These are phyloP conservation scores for Andrena haemorrhoa DNA, from an alignment of 2,888 invertebrate species.

Conservation along the genomic window DNA sequence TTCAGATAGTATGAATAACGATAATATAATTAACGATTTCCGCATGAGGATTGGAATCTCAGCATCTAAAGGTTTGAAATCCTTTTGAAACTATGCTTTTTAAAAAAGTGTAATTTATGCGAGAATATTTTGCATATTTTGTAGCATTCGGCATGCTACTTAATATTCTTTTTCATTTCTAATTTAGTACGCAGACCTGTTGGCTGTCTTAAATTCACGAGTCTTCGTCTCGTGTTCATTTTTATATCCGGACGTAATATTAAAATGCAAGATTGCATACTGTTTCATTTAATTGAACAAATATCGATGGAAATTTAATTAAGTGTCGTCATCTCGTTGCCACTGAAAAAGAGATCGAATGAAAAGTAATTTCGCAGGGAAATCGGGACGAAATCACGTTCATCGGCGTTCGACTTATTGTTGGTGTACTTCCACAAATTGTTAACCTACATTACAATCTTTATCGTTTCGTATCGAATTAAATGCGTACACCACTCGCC, in stretches of 20 bases:
- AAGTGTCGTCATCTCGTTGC: background rate
- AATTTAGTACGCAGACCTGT: background rate
- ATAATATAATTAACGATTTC: background rate
- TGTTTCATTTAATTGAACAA: background rate
- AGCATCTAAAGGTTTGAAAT: background rate
- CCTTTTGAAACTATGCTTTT: background rate
- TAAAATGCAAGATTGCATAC: background rate
- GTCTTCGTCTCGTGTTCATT: background rate
- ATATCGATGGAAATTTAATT: background rate
- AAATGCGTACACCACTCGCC: conserved; percentile 9
- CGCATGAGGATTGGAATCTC: background rate
- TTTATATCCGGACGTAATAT: background rate
- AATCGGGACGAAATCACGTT: background rate
- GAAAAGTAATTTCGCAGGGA: background rate
- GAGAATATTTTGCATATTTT: background rate
- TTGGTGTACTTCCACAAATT: background rate
- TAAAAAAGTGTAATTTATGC: background rate
- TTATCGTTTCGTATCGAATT: conserved; percentile 2
- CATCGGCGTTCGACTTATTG: background rate
- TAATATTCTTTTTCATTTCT: background rate
- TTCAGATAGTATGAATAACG: background rate
- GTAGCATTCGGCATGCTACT: background rate
- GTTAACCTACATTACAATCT: conserved; percentile 1
- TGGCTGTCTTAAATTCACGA: background rate
- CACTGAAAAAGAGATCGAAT: background rate